phyloP scores from a whole-genome alignment of 2,888 invertebrate genomes.

The Meiosimyza decipiens region DNA sequence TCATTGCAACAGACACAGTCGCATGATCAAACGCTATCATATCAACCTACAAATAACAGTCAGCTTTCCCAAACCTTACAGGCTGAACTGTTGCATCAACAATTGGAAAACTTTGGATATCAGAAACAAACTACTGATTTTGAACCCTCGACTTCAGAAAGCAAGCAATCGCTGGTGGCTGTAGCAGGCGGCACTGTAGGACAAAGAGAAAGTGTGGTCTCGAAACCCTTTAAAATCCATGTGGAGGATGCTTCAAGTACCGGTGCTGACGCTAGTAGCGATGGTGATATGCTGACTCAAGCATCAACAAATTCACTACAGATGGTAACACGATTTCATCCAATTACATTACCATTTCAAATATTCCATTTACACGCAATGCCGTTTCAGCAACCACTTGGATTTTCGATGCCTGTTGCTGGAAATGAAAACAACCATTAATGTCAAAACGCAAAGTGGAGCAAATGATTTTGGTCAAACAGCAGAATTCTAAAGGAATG shows the following conservation, averaged over 20 bases:
- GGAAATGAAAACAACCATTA: background rate
- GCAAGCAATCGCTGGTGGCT: slow-evolving; percentile 43
- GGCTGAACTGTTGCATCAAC: slow-evolving; percentile 46
- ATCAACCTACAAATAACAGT: slow-evolving; percentile 28
- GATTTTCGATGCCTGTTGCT: slow-evolving; percentile 43
- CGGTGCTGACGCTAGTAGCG: background rate
- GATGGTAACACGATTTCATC: slow-evolving; percentile 49
- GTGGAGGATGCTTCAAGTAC: slow-evolving; percentile 45
- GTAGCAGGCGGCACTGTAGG: slow-evolving; percentile 31
- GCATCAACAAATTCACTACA: slow-evolving; percentile 50
- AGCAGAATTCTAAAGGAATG: too few relatives aligned
- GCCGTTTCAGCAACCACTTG: slow-evolving; percentile 56
- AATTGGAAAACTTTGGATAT: slow-evolving; percentile 50
- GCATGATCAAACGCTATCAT: background rate
- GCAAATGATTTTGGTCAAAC: too few relatives aligned
- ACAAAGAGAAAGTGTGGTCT: slow-evolving; percentile 11
- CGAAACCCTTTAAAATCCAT: slow-evolving; percentile 38
- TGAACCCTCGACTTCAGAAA: slow-evolving; percentile 46
- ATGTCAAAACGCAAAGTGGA: too few relatives aligned
- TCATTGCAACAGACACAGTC: slow-evolving; percentile 15
- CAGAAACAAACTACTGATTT: slow-evolving; percentile 39
- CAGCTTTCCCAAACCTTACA: slow-evolving; percentile 32
- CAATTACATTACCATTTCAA: slow-evolving; percentile 56
- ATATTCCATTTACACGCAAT: slow-evolving; percentile 58
- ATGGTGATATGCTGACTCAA: slow-evolving; percentile 48